phyloP scores from a whole-genome alignment of 2,113 vertebrate species.

The Daphoenositta chrysoptera region DNA sequence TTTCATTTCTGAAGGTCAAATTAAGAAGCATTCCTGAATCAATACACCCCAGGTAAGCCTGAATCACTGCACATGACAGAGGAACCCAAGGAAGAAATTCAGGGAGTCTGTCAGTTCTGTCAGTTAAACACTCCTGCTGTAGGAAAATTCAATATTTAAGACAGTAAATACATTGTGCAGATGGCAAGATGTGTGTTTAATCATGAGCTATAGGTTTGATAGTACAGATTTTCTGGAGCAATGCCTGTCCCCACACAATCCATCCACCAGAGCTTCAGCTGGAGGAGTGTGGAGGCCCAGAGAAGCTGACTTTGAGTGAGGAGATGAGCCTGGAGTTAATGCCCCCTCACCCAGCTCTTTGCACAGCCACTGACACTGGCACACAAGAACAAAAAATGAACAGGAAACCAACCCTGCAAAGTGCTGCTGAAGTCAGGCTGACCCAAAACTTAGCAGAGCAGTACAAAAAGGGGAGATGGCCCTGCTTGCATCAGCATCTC shows the following conservation, averaged over 20 bases:
- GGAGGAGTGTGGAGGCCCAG: neutral
- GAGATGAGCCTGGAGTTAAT: neutral
- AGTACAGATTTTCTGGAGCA: neutral
- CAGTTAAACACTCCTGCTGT: neutral
- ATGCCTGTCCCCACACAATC: neutral
- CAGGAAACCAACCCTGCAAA: neutral
- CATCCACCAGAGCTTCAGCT: neutral
- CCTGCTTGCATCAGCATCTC: neutral
- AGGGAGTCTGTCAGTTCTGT: neutral
- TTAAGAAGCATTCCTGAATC: neutral
- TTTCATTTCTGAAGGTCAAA: neutral
- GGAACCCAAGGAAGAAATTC: neutral
- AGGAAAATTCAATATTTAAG: neutral
- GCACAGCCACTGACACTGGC: neutral
- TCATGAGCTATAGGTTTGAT: neutral
- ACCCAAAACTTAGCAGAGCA: neutral
- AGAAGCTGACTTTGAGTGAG: neutral
- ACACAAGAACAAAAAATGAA: neutral
- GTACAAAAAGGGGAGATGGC: accelerated
- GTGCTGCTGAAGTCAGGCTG: neutral
- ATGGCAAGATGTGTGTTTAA: no score
- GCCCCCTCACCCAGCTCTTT: neutral
- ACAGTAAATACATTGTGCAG: neutral
- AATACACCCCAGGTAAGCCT: neutral
- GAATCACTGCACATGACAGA: neutral